A percentile compares a stretch with the other conserved stretches of the same genome.
Evolutionary conservation across 2,797 vertebrate genomes (phyloP).

Genomic region (Staurois parvus): DNA sequence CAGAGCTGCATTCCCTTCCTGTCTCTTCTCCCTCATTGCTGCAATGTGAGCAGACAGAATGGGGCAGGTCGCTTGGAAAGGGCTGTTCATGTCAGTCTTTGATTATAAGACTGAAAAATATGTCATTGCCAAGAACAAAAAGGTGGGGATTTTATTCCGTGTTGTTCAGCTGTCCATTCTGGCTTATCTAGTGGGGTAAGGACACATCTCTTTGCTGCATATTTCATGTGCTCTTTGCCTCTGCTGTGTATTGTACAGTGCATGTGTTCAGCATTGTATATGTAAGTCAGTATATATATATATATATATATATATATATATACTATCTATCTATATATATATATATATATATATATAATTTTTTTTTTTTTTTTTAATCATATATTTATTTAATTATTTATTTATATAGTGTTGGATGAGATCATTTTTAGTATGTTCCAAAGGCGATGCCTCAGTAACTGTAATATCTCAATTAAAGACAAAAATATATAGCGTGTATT

Average conservation of each 20-base stretch:
- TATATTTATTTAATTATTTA: too few relatives aligned
- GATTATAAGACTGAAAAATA: slow-evolving; percentile 97
- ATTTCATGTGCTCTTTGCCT: slow-evolving; percentile 26
- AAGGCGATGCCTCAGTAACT: too few relatives aligned
- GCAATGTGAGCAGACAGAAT: slow-evolving; percentile 65
- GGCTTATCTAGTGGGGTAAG: slow-evolving; percentile 83
- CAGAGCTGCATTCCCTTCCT: slow-evolving; percentile 58
- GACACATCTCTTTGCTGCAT: slow-evolving; percentile 43
- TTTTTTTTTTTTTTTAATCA: too few relatives aligned
- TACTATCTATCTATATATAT: neutral
- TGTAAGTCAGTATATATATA: neutral
- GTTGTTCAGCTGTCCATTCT: slow-evolving; percentile 89
- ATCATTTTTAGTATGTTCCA: too few relatives aligned
- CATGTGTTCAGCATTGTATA: neutral
- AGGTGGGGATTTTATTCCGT: slow-evolving; percentile 89
- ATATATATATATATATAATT: too few relatives aligned
- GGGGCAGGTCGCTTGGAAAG: slow-evolving; percentile 79
- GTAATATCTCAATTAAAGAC: too few relatives aligned
- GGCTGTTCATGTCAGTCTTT: slow-evolving; percentile 81
- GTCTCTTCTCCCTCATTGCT: slow-evolving; percentile 30
- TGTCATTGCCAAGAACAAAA: slow-evolving; percentile 93
- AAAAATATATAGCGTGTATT: too few relatives aligned
- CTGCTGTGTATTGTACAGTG: neutral
- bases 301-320: too few relatives aligned
- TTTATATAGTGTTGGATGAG: too few relatives aligned